Evolutionary conservation across 2,113 vertebrate genomes (phyloP).

Genomic region (Apteryx owenii): DNA sequence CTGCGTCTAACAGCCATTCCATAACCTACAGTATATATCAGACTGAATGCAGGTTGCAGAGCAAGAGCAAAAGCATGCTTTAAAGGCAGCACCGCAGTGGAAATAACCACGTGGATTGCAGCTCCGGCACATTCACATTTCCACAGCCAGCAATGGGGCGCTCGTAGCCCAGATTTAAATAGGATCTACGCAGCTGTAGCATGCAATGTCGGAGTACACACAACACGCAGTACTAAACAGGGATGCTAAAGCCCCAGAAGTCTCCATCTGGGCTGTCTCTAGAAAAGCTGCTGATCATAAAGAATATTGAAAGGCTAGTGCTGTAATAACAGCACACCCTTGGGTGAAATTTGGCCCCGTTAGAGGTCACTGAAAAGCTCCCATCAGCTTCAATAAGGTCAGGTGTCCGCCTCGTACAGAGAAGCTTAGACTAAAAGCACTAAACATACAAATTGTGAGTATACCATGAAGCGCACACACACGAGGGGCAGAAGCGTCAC

Average conservation of each 20-base stretch:
- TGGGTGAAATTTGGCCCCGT: neutral
- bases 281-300: neutral
- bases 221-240: neutral
- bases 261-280: neutral
- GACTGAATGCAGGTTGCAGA: neutral
- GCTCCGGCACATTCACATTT: neutral
- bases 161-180: neutral
- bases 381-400: neutral
- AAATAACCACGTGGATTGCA: neutral
- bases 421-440: neutral
- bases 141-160: neutral
- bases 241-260: neutral
- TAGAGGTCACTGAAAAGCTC: neutral
- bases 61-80: neutral
- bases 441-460: neutral
- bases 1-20: neutral
- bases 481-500: neutral
- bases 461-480: neutral
- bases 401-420: neutral
- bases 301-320: neutral
- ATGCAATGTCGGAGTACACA: accelerated
- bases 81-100: neutral
- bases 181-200: neutral
- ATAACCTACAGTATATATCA: neutral
- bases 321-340: neutral